These are phyloP conservation scores for Apis cerana DNA, from an alignment of 1,140 invertebrate species.

Conservation along the genomic window DNA sequence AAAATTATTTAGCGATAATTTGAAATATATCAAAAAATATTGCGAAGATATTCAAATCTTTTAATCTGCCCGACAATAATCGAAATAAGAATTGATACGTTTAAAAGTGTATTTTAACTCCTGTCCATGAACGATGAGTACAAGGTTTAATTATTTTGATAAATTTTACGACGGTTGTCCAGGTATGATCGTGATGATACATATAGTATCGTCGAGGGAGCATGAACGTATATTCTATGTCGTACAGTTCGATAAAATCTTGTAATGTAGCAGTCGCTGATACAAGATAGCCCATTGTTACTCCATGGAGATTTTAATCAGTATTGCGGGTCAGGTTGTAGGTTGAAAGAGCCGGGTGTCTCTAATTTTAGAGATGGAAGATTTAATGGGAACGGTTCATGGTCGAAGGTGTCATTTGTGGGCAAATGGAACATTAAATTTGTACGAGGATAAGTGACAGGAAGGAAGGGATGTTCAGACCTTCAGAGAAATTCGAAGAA, in stretches of 20 bases:
- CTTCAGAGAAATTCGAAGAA: slow-evolving; percentile 17
- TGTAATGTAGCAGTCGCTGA: slow-evolving; percentile 4
- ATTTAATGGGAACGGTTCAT: background rate
- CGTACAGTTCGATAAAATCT: slow-evolving; percentile 14
- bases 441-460: slow-evolving; percentile 1
- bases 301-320: slow-evolving; percentile 9
- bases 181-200: background rate
- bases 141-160: background rate
- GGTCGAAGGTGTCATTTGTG: background rate
- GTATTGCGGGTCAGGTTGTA: background rate
- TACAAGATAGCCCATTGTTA: slow-evolving; percentile 23
- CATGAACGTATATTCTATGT: background rate
- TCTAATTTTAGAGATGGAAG: slow-evolving; percentile 1
- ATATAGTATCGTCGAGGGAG: background rate
- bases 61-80: too few relatives aligned
- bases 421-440: slow-evolving; percentile 3
- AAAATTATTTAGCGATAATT: too few relatives aligned
- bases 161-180: background rate
- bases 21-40: too few relatives aligned
- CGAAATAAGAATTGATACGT: too few relatives aligned
- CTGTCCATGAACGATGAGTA: too few relatives aligned
- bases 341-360: background rate
- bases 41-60: too few relatives aligned
- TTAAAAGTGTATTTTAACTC: too few relatives aligned
- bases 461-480: background rate